Conservation (phyloP, 64 coral and sea anemone genomes). For the Catalaphyllia jardinei region DNA sequence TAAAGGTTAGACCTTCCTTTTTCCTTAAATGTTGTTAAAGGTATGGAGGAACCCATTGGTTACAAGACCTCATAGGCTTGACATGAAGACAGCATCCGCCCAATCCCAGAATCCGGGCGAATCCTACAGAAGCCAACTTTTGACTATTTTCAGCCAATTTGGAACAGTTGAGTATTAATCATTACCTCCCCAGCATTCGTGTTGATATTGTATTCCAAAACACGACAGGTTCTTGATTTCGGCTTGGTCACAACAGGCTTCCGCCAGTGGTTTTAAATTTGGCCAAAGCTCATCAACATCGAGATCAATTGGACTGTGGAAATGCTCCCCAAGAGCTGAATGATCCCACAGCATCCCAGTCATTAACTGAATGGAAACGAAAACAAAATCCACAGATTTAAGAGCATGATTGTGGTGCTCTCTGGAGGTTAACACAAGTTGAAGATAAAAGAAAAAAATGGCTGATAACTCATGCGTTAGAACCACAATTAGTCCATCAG, state of each 20-base stretch:
- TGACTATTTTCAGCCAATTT: neutral
- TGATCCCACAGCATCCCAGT: slow-evolving; percentile 6
- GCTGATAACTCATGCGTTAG: no score
- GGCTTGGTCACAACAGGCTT: neutral
- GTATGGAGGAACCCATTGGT: no score
- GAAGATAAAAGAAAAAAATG: no score
- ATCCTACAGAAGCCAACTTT: neutral
- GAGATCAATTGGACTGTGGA: slow-evolving; percentile 2
- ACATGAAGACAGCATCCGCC: no score
- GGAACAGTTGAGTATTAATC: neutral
- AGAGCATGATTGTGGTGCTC: no score
- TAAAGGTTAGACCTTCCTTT: no score
- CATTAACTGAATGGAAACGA: neutral
- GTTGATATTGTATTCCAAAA: slow-evolving; percentile 29
- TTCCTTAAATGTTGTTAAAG: no score
- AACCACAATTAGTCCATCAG: no score
- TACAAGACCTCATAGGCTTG: no score
- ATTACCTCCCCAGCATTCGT: slow-evolving; percentile 32
- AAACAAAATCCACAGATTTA: neutral
- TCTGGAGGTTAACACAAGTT: no score
- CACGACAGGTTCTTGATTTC: neutral
- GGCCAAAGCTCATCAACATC: slow-evolving; percentile 19
- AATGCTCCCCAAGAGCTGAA: neutral
- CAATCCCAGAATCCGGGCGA: neutral
- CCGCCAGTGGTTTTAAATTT: slow-evolving; percentile 16